Percentiles rank a stretch among this genome's conserved stretches.
Evolutionary conservation across 2,888 invertebrate genomes (phyloP).

Genomic region (Dugesia japonica): DNA sequence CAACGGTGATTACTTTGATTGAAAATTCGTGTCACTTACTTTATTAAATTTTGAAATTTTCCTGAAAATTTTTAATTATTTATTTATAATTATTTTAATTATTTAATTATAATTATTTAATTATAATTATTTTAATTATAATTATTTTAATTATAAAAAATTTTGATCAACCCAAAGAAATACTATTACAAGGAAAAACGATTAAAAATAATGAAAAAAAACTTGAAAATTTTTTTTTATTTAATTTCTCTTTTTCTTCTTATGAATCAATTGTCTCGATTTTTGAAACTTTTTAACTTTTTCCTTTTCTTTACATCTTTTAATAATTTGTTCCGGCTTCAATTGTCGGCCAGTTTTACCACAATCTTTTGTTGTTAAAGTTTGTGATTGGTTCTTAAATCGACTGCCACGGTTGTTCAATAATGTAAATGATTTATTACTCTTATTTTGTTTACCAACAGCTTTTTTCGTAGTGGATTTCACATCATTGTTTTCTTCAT

Average conservation of each 20-base stretch:
- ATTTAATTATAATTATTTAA: no score
- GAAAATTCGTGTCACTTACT: no score
- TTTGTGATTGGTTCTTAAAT: neutral
- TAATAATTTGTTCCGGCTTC: neutral
- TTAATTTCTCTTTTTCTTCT: neutral
- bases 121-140: no score
- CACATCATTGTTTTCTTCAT: neutral
- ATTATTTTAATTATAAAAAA: no score
- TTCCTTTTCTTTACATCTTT: neutral
- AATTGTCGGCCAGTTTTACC: neutral
- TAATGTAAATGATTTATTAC: neutral
- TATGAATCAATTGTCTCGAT: neutral
- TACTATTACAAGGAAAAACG: no score
- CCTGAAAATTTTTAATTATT: no score
- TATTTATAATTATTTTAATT: no score
- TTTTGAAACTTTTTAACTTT: neutral
- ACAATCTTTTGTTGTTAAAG: neutral
- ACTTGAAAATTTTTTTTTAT: no score
- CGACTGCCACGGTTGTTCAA: neutral
- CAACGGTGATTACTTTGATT: no score
- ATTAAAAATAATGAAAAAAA: no score
- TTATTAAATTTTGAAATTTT: no score
- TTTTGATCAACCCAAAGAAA: no score
- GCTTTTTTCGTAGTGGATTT: neutral
- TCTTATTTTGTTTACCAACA: neutral